Conservation (phyloP, 2,797 vertebrate species). For the Onychomys arenicola region DNA sequence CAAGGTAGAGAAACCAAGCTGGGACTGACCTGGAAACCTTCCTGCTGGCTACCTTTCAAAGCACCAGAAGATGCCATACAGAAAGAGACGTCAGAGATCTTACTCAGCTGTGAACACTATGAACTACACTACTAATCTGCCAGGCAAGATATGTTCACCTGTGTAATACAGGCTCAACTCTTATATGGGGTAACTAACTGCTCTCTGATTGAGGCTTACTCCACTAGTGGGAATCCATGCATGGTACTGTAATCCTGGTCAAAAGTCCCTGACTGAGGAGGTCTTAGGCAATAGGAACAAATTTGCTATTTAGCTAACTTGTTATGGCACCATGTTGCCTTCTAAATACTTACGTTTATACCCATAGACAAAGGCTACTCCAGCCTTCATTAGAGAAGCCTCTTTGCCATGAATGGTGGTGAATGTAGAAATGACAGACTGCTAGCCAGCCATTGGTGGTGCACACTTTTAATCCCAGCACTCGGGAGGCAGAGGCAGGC, state of each 20-base stretch:
- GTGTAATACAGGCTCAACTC: neutral
- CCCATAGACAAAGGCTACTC: neutral
- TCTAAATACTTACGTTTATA: neutral
- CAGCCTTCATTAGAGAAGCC: neutral
- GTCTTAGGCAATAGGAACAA: neutral
- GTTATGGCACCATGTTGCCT: neutral
- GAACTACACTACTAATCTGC: too few species aligned
- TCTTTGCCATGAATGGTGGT: neutral
- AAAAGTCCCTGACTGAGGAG: neutral
- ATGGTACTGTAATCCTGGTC: neutral
- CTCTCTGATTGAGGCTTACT: neutral
- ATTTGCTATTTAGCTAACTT: neutral
- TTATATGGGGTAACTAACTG: neutral
- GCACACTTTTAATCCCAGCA: too few species aligned
- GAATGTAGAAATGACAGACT: neutral
- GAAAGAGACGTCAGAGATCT: neutral
- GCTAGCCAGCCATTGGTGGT: too few species aligned
- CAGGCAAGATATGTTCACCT: neutral
- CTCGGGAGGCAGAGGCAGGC: too few species aligned
- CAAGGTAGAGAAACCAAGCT: neutral
- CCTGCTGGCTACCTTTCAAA: neutral
- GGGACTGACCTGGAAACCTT: neutral
- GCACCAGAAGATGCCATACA: neutral
- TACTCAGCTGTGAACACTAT: neutral
- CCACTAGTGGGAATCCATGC: too few species aligned